Evolutionary conservation across 2,888 invertebrate species (phyloP).

Genomic region (Microctonus brassicae): DNA sequence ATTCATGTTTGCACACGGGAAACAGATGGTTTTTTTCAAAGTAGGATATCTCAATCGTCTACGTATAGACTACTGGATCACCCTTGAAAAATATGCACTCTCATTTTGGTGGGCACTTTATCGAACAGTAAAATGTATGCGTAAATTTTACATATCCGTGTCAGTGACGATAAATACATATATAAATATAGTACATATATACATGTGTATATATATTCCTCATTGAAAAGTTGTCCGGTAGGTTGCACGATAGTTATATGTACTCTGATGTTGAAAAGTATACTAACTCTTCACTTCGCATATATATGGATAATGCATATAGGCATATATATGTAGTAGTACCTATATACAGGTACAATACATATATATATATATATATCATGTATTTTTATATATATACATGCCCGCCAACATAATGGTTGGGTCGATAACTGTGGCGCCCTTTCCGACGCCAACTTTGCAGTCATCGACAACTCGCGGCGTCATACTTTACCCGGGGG

Average conservation of each 20-base stretch:
- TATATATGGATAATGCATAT: slow-evolving; percentile 3
- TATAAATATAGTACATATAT: no score
- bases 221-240: slow-evolving; percentile 27
- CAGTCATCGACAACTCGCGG: slow-evolving; percentile 40
- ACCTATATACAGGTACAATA: not conserved
- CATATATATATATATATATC: not conserved
- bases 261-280: not conserved
- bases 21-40: not conserved
- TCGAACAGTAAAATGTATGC: not conserved
- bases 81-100: slow-evolving; percentile 23
- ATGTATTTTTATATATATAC: slow-evolving; percentile 3
- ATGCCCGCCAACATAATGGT: slow-evolving; percentile 39
- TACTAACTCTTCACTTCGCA: slow-evolving; percentile 5
- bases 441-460: slow-evolving; percentile 35
- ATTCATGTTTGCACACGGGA: slow-evolving; percentile 32
- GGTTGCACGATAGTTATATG: slow-evolving; percentile 13
- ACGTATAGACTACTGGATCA: slow-evolving; percentile 29
- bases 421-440: slow-evolving; percentile 43
- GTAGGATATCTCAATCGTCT: slow-evolving; percentile 1
- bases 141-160: slow-evolving; percentile 9
- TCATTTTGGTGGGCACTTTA: slow-evolving; percentile 18
- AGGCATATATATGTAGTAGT: no score
- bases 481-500: slow-evolving; percentile 42
- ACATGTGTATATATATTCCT: slow-evolving; percentile 2
- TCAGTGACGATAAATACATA: no score